Percentiles rank a stretch among this genome's conserved stretches.
Evolutionary conservation across 2,888 invertebrate genomes (phyloP).

Genomic region (Hirudinaria manillensis): DNA sequence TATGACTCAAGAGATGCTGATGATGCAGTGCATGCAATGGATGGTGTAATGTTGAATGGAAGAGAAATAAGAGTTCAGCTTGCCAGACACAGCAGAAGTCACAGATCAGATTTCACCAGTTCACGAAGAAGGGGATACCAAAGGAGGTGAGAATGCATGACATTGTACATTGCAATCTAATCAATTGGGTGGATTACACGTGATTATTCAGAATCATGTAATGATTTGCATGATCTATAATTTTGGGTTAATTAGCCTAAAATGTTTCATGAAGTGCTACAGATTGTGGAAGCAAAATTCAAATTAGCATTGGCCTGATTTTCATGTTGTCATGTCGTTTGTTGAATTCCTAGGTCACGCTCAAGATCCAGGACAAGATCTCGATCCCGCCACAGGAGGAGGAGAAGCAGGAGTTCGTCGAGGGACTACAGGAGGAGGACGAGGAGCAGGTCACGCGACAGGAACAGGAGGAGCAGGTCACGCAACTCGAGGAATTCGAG

Average conservation of each 20-base stretch:
- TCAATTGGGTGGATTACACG: too few species aligned
- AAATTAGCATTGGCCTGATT: too few species aligned
- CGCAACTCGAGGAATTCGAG: slow-evolving; percentile 1
- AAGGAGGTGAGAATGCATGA: slow-evolving; percentile 20
- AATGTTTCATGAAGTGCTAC: too few species aligned
- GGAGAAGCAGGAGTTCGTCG: slow-evolving; percentile 4
- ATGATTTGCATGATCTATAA: too few species aligned
- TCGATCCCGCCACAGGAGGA: slow-evolving; percentile 5
- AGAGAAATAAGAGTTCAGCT: slow-evolving; percentile 93
- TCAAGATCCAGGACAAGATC: slow-evolving; percentile 41
- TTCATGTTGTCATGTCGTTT: neutral
- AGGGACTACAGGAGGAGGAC: slow-evolving; percentile 10
- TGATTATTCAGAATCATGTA: too few species aligned
- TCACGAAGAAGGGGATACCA: slow-evolving; percentile 30
- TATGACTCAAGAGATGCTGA: slow-evolving; percentile 94
- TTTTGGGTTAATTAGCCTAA: too few species aligned
- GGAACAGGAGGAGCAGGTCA: slow-evolving; percentile 39
- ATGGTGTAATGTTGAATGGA: slow-evolving; percentile 89
- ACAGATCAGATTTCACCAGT: slow-evolving; percentile 69
- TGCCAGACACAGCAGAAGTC: slow-evolving; percentile 92
- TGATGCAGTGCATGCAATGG: slow-evolving; percentile 92
- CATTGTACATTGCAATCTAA: neutral
- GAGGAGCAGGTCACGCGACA: slow-evolving; percentile 39
- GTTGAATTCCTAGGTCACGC: slow-evolving; percentile 35
- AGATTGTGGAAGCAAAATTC: too few species aligned